Percentiles rank a stretch among this genome's conserved stretches.
Evolutionary conservation across 2,797 vertebrate species (phyloP).

Genomic region (Oryzias sinensis): DNA sequence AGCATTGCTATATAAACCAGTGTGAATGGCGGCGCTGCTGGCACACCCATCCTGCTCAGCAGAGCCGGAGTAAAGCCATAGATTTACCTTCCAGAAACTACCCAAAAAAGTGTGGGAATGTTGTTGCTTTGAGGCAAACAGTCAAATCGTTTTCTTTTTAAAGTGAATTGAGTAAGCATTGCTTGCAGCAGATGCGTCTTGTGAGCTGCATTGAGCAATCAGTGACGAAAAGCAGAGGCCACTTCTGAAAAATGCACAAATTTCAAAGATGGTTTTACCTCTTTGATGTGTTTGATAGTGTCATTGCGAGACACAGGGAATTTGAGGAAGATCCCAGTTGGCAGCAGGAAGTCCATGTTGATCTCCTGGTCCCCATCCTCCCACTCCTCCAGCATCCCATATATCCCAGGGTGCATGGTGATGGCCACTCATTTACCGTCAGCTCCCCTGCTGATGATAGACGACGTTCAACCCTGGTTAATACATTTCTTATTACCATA

Average conservation of each 20-base stretch:
- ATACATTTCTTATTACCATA: slow-evolving; percentile 17
- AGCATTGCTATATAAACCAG: slow-evolving; percentile 59
- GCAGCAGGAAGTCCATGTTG: slow-evolving; percentile 92
- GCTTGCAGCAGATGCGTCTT: slow-evolving; percentile 29
- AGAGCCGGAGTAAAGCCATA: slow-evolving; percentile 40
- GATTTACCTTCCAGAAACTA: slow-evolving; percentile 18
- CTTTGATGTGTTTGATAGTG: slow-evolving; percentile 91
- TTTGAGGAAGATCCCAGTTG: slow-evolving; percentile 93
- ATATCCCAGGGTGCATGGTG: slow-evolving; percentile 95
- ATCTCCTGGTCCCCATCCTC: slow-evolving; percentile 87
- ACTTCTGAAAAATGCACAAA: slow-evolving; percentile 6
- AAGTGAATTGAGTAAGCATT: slow-evolving; percentile 31
- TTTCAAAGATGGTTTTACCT: slow-evolving; percentile 68
- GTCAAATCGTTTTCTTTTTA: slow-evolving; percentile 39
- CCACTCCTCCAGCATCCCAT: slow-evolving; percentile 93
- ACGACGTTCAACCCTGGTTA: slow-evolving; percentile 47
- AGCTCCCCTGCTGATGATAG: slow-evolving; percentile 69
- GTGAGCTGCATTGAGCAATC: slow-evolving; percentile 15
- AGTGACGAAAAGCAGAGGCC: slow-evolving; percentile 11
- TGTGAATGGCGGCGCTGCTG: slow-evolving; percentile 66
- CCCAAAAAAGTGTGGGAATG: slow-evolving; percentile 16
- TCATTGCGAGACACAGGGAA: slow-evolving; percentile 88
- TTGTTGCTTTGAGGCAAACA: too few species aligned
- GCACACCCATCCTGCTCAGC: slow-evolving; percentile 48
- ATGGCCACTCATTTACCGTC: slow-evolving; percentile 77